Base-by-base conservation (phyloP, 2,113 vertebrate species). In the Indicator indicator region DNA sequence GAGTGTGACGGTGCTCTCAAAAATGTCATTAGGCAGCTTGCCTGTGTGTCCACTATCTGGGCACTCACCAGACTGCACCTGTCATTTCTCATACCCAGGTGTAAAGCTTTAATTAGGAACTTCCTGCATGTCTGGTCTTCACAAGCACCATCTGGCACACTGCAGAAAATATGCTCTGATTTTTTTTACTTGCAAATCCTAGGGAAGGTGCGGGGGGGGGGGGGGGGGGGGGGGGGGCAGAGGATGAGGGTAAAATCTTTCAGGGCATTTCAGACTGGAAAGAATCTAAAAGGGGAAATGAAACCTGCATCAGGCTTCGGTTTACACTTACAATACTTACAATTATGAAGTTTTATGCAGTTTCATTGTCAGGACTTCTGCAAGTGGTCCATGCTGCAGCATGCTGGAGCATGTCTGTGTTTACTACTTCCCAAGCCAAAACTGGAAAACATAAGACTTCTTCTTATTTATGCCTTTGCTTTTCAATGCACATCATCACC, bases 31-130 rank as follows among this genome's bases (percentile, higher is more conserved):
- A 80, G 90, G 87, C 95, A 92, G 93, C 72, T 90, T 48, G 72
- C 59, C 95, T 91, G 48, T 83, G 60, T 69, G 88, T 91, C 91
- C 81, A 21, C 83, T 88, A 50, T 87, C 84, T 38, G 93, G 82
- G 90, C 93, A 95, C 75, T 80, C 91, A 95, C 88, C 95, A 97
- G 96, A 88, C 85, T 96, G 95, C 27, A 81, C 89, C 95, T 96
- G 97, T 92, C 91, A 30, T 89, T 97, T 95, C 97, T 97, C 95
- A 96, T 96, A 94, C 81, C 52, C 88, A 96, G 92, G 85, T 97
- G 96, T 96, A 97, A 96, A 97, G 96, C 96, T 97, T 97, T 98
- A 98, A 98, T 98, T 98, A 98, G 96, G 93, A 97, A 89, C 94
- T 96, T 97, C 96, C 96, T 97, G 95, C 1, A 0, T 73, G 95